Evolutionary conservation across 1,140 invertebrate genomes (phyloP), one percentile per base, ranked within the genome.

Genomic region (Gonioctena quinquepunctata): DNA sequence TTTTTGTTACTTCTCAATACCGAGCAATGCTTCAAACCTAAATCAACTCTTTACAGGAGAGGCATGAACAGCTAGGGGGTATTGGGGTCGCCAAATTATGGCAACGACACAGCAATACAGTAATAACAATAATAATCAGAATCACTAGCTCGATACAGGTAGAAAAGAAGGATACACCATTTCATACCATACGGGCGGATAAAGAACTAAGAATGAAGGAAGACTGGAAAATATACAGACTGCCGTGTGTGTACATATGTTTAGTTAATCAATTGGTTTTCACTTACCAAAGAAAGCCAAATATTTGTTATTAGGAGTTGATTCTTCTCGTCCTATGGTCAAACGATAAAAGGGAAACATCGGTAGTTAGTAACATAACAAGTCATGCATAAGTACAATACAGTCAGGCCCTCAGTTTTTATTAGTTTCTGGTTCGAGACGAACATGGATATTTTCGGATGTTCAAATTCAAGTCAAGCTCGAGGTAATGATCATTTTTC

Each of bases 281-380:
- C 86, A 93, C 92, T 93, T 92, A 94, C 92, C 91, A 93, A 90
- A 87, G 90, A 91, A 89, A 93, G 90, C 91, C 91, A 93, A 89
- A 92, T 91, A 90, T 93, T 93, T 87, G 91, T 92, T 88, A 92
- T 92, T 88, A 93, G 90, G 87, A 92, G 90, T 90, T 93, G 91
- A 89, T 92, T 81, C 80, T 81, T 81, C 80, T 81, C 79, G 78
- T 81, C 80, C 80, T 81, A 81, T 79, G 80, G 79, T 81, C 77
- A 80, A 86, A 88, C 86, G 87, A 87, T 86, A 87, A 87, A 87
- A 87, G 85, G 86, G 84, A 87, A 88, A 87, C 85, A 88, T 87
- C 85, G 86, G 86, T 83, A 83, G 86, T 86, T 87, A 85, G 86
- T 87, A 85, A 81, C 75, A 81, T 80, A 78, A 80, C 80, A 81